Evolutionary conservation across 2,797 vertebrate species (phyloP), one percentile per base, ranked within the genome.

Genomic region (Lepus oiostolus): DNA sequence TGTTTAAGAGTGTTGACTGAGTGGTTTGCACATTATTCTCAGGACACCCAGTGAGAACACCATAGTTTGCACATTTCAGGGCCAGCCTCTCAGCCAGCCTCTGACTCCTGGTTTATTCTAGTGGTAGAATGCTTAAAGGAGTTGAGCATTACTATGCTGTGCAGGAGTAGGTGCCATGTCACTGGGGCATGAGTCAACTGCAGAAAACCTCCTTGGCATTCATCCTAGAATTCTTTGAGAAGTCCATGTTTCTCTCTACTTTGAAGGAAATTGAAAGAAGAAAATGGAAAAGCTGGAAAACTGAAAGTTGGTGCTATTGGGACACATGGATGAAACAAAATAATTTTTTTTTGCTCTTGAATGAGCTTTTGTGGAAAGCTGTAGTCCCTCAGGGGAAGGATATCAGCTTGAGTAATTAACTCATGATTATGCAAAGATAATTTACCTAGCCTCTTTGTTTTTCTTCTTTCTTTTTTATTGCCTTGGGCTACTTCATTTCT

Each of bases 351-450:
- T 77, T 87, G 28, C 82, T 58, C 50, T 95, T 85, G 35, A 76
- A 26, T 60, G n/a, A 58, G 93, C 87, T 94, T 93, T 91, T 77
- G 85, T 91, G 52, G 84, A 77, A 94, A 93, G 90, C 91, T 67
- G 42, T 28, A 54, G 54, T 54, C 93, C 93, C 89, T 95, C 30
- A 9, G 68, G 95, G 94, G 63, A 38, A 79, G 86, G 67, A 30
- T 93, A 90, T 63, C 88, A 92, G 85, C 68, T 95, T 68, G 91
- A 91, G 89, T 97, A 96, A 97, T 97, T 96, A 96, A 90, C 88
- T 95, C 92, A 76, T 83, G 90, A 93, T 95, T 97, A 97, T 96
- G 95, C 97, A 97, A 77, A 96, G 74, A 90, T 83, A 71, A 32
- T 97, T 93, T 94, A 85, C 68, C 81, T 95, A 60, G 87, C 75